These are phyloP conservation scores for Salvator merianae DNA, from an alignment of 2,113 vertebrate genomes.

Conservation along the genomic window DNA sequence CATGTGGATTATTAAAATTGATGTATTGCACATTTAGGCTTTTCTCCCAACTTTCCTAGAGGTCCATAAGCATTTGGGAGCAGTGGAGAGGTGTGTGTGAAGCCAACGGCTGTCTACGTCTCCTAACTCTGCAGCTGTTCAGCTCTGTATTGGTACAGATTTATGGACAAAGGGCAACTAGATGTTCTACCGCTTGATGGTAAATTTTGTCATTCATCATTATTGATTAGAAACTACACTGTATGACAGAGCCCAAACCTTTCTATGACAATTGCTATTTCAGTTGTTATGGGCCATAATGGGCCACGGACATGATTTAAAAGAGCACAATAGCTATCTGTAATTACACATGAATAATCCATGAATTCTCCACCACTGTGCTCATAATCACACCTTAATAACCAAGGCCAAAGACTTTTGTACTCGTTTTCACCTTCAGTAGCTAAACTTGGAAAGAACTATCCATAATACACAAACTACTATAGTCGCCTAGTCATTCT, in stretches of 20 bases:
- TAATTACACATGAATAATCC: constrained; percentile 97
- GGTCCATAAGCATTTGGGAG: constrained; percentile 50
- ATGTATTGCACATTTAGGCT: constrained; percentile 83
- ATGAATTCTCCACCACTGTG: constrained; percentile 79
- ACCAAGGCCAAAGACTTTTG: constrained; percentile 71
- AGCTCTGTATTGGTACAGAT: constrained; percentile 83
- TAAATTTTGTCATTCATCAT: constrained; percentile 92
- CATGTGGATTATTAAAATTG: constrained; percentile 85
- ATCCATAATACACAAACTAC: constrained; percentile 48
- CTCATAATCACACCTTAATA: constrained; percentile 77
- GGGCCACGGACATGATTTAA: constrained; percentile 88
- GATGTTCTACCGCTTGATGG: constrained; percentile 78
- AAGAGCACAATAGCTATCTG: constrained; percentile 92
- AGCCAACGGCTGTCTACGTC: constrained; percentile 72
- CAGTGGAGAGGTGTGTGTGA: constrained; percentile 39
- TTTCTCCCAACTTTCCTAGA: constrained; percentile 68
- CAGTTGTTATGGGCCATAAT: constrained; percentile 89
- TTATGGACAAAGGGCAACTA: constrained; percentile 79
- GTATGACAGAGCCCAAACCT: constrained; percentile 82
- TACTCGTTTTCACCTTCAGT: constrained; percentile 67
- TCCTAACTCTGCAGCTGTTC: constrained; percentile 85
- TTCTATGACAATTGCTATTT: constrained; percentile 91
- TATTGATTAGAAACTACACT: constrained; percentile 89
- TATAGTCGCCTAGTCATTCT: constrained; percentile 51
- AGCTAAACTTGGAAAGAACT: constrained; percentile 66